Evolutionary conservation across 2,888 invertebrate species (phyloP), one percentile per base, ranked within the genome.

Genomic region (Aspidiotus destructor): DNA sequence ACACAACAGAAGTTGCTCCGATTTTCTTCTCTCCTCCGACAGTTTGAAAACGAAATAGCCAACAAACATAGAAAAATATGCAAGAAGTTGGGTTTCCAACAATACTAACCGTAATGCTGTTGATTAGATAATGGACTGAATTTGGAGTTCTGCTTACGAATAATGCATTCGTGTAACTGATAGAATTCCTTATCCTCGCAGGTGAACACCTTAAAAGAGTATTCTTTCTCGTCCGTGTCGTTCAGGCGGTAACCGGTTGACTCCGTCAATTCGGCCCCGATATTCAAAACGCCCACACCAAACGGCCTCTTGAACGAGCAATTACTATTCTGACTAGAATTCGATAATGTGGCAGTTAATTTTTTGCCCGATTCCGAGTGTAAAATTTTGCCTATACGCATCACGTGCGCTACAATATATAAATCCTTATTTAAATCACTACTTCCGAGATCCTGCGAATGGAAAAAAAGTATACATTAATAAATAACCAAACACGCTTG

Each of bases 361-460:
- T 72, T 74, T 58, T 74, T 74, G 13, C 72, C 72, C 8, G 80
- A 81, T 54, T 84, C 84, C 1, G 86, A 84, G 60, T 84, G 84
- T 15, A 90, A 82, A 84, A 92, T 91, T 74, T 88, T 83, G 2
- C 95, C 95, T 67, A 92, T 87, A 63, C 95, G 84, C 80, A 93
- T 88, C 60, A 95, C 89, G 78, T 93, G 92, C 71, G 91, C 91
- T 44, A 95, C 87, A 73, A 96, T 81, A 81, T 88, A 93, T 40
- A 94, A 81, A 75, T 95, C 93, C 70, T 88, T 85, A 69, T 85
- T 85, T 67, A 93, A 82, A 77, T 95, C 95, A 55, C 88, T 85
- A 72, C 85, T 87, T 63, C 93, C 93, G 75, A 92, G 81, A 75
- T 89, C 89, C 88, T 88, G 77, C 17, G 79, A 77, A 10, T 1